Evolutionary conservation across 2,113 vertebrate species (phyloP), one percentile per base, ranked within the genome.

Genomic region (Malaclemys terrapin): DNA sequence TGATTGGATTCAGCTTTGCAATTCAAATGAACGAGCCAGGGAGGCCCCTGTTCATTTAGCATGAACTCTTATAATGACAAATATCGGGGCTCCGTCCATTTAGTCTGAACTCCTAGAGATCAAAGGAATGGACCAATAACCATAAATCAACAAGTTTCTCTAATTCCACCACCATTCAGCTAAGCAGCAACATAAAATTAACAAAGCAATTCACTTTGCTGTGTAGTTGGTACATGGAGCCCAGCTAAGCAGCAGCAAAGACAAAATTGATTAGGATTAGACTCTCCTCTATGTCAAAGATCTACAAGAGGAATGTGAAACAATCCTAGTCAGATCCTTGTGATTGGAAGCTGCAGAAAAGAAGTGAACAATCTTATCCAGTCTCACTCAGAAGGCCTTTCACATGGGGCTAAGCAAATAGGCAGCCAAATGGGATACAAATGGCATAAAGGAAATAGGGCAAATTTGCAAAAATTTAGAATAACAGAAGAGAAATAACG

Each of bases 401-500:
- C 49, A 84, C 29, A 27, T 0, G 29, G 47, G 59, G 19, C 56
- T 49, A 17, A 38, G 6, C 8, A 17, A 3, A 8, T 59, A 80
- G 72, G 4, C 13, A 45, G 31, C n/a, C 0, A 22, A 86, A 82
- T 17, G 5, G 82, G 17, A 35, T 80, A 80, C n/a, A 72, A 84
- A 9, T 1, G 10, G 75, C 7, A 80, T 14, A 8, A 88, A 35
- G 31, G 0, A 84, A 81, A 84, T 52, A 4, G 0, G 83, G 2
- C 2, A 3, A 2, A 85, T 8, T 6, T 85, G 53, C 10, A 49
- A n/a, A 57, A 57, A 17, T 27, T 1, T 6, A 1, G 16, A 57
- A 25, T 14, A 78, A 24, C 0, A 0, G 8, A 91, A 19, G 3
- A 65, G 49, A 78, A 49, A 75, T 1, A 56, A 10, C 50, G 16